These are phyloP conservation scores for Trichonephila inaurata DNA, from an alignment of 1,140 invertebrate species.

Conservation along the genomic window DNA sequence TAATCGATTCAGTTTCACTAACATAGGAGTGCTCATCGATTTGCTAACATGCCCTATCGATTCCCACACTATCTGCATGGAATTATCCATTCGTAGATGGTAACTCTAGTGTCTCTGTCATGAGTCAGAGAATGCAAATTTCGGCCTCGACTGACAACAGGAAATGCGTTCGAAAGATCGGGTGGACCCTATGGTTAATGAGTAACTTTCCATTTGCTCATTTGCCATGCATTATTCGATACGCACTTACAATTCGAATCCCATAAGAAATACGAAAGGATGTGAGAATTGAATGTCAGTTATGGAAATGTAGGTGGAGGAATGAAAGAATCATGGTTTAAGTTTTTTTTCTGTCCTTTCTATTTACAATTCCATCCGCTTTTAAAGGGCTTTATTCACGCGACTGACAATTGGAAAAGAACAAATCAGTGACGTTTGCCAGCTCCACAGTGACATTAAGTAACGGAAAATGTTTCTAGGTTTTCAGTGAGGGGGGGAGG, in stretches of 20 bases:
- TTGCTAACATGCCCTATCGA: slow-evolving; percentile 11
- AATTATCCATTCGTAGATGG: slow-evolving; percentile 21
- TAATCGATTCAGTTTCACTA: background rate
- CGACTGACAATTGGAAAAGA: background rate
- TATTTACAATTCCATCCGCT: slow-evolving; percentile 23
- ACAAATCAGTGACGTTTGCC: background rate
- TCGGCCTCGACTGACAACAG: slow-evolving; percentile 42
- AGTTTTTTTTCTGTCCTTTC: background rate
- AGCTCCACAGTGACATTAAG: background rate
- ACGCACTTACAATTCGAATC: slow-evolving; percentile 1
- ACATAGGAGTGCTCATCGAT: background rate
- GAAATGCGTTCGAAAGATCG: slow-evolving; percentile 24
- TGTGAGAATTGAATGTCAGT: slow-evolving; percentile 43
- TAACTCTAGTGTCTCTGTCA: slow-evolving; percentile 1
- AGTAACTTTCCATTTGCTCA: slow-evolving; percentile 16
- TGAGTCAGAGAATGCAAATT: slow-evolving; percentile 44
- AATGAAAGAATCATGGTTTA: slow-evolving; percentile 28
- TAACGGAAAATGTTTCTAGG: background rate
- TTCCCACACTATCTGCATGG: background rate
- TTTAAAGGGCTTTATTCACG: slow-evolving; percentile 11
- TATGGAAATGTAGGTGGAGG: background rate
- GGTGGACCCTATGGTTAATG: slow-evolving; percentile 26
- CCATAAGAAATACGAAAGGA: slow-evolving; percentile 30
- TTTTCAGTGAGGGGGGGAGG: background rate
- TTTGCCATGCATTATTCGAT: slow-evolving; percentile 44